A percentile compares a stretch with the other conserved stretches of the same genome.
Evolutionary conservation across 2,888 invertebrate genomes (phyloP).

Genomic region (Trichogramma dendrolimi): DNA sequence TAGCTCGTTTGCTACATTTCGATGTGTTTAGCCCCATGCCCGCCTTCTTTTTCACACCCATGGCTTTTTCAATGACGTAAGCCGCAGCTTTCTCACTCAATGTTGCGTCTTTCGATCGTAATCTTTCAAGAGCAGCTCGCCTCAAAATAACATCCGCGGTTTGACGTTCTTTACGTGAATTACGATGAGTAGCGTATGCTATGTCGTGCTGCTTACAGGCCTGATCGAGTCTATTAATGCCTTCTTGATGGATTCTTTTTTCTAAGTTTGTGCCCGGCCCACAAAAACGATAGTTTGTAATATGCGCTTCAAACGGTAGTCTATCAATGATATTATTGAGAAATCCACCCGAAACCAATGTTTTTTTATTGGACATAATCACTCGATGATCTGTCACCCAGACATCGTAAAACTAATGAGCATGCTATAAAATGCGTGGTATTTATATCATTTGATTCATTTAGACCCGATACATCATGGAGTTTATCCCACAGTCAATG

Average conservation of each 20-base stretch:
- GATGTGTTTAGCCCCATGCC: constrained; percentile 18
- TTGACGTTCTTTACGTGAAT: background rate
- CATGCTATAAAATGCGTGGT: too few relatives aligned
- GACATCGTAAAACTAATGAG: too few relatives aligned
- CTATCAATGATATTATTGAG: constrained; percentile 13
- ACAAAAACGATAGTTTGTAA: constrained; percentile 31
- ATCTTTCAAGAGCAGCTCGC: constrained; percentile 7
- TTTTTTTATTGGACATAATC: too few relatives aligned
- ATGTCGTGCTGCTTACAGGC: constrained; percentile 3
- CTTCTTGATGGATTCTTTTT: background rate
- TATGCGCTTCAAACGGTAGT: constrained; percentile 32
- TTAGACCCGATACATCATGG: too few relatives aligned
- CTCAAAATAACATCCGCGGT: constrained; percentile 6
- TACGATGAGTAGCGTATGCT: constrained; percentile 3
- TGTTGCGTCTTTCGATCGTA: background rate
- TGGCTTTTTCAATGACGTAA: constrained; percentile 11
- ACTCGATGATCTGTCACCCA: too few relatives aligned
- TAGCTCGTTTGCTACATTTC: constrained; percentile 4
- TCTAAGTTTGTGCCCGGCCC: background rate
- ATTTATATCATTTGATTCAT: background rate
- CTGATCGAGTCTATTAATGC: background rate
- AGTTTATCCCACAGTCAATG: too few relatives aligned
- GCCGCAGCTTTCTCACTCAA: constrained; percentile 23
- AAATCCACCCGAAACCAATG: background rate
- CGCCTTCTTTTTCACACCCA: constrained; percentile 17